Conservation (phyloP, 2,888 invertebrate species). For the Cryptus viduatorius region DNA sequence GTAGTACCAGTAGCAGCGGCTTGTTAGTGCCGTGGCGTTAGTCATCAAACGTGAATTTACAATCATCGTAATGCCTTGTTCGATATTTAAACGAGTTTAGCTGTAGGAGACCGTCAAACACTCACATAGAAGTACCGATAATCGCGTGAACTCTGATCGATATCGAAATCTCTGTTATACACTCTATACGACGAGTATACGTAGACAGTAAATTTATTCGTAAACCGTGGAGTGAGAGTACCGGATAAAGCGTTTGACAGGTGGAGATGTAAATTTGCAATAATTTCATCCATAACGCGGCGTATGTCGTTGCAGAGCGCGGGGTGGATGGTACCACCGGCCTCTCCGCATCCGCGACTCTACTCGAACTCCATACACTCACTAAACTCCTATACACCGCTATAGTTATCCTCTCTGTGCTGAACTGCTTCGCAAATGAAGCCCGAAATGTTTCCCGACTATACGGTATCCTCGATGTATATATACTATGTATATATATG, state of each 20-base stretch:
- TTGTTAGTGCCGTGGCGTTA: constrained; percentile 2
- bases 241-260: constrained; percentile 64
- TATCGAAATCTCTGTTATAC: constrained; percentile 44
- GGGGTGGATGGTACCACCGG: neutral
- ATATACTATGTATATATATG: constrained; percentile 6
- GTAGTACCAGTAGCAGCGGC: constrained; percentile 7
- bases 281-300: constrained; percentile 63
- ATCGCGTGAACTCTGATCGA: constrained; percentile 45
- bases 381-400: constrained; percentile 9
- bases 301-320: constrained; percentile 40
- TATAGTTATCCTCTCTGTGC: constrained; percentile 30
- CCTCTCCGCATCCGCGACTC: neutral
- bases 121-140: constrained; percentile 27
- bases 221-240: neutral
- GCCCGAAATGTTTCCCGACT: constrained; percentile 51
- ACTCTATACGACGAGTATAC: neutral
- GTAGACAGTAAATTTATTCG: constrained; percentile 23
- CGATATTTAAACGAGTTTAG: constrained; percentile 63
- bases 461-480: constrained; percentile 26
- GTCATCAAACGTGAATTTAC: constrained; percentile 45
- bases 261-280: constrained; percentile 66
- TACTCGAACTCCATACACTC: neutral
- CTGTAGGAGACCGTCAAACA: constrained; percentile 27
- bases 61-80: constrained; percentile 60
- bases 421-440: constrained; percentile 58